Evolutionary conservation across 1,140 invertebrate species (phyloP).

Genomic region (Mizuhopecten yessoensis): DNA sequence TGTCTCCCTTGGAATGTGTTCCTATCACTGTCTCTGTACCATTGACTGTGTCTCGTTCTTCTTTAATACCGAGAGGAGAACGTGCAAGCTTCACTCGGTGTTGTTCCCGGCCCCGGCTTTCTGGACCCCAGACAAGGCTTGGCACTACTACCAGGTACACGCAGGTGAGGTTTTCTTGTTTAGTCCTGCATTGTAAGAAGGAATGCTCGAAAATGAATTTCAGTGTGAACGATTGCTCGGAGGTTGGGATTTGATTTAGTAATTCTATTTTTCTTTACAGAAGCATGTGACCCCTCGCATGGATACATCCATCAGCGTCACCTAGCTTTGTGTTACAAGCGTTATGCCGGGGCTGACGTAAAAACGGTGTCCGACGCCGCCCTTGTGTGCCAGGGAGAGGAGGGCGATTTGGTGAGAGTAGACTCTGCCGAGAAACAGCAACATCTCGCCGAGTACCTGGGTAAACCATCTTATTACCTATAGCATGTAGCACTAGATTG

Average conservation of each 20-base stretch:
- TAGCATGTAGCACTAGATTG: no score
- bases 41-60: conserved; percentile 13
- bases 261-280: neutral
- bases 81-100: neutral
- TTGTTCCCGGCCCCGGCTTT: neutral
- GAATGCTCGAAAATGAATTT: no score
- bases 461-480: no score
- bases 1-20: conserved; percentile 26
- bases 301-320: conserved; percentile 8
- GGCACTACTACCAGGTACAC: neutral
- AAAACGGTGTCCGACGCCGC: neutral
- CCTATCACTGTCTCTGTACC: neutral
- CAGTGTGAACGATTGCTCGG: no score
- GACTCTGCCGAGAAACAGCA: neutral
- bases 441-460: neutral
- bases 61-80: neutral
- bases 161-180: neutral
- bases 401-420: neutral
- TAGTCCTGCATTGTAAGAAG: no score
- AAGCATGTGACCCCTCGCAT: neutral
- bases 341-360: neutral
- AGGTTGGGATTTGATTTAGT: no score
- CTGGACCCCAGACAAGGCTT: neutral
- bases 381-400: neutral
- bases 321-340: neutral